These are phyloP conservation scores for Ataeniobius toweri DNA, from an alignment of 2,797 vertebrate species.

Conservation along the genomic window DNA sequence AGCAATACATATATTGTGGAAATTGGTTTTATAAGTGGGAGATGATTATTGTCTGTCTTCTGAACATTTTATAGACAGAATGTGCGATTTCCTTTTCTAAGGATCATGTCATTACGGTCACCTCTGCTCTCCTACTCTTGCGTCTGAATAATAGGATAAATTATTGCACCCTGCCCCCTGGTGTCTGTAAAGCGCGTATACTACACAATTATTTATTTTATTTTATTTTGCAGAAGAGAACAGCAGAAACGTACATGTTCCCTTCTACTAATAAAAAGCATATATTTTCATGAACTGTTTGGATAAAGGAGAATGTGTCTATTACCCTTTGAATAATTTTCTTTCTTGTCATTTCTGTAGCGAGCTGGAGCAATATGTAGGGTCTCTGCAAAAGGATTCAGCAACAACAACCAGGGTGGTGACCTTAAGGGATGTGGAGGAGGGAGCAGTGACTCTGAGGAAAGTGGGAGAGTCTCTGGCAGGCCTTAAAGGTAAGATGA, in stretches of 20 bases:
- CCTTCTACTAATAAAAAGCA: not conserved
- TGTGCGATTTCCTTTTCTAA: not conserved
- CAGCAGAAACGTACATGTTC: not conserved
- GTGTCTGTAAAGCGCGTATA: constrained; percentile 41
- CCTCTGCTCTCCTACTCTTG: not conserved
- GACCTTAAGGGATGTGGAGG: constrained; percentile 93
- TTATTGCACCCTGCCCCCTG: constrained; percentile 64
- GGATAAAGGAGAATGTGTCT: not conserved
- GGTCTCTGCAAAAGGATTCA: constrained; percentile 85
- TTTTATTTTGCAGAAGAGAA: not conserved
- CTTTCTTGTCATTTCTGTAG: constrained; percentile 67
- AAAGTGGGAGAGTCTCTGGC: constrained; percentile 95
- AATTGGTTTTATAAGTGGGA: not conserved
- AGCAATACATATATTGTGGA: constrained; percentile 4
- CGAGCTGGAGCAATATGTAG: constrained; percentile 92
- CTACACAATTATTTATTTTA: not conserved
- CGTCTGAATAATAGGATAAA: constrained; percentile 3
- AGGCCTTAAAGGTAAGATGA: constrained; percentile 87
- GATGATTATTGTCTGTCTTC: not conserved
- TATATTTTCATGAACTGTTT: not conserved
- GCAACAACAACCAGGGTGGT: constrained; percentile 73
- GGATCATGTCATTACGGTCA: constrained; percentile 7
- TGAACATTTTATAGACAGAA: constrained; percentile 13
- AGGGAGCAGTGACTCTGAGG: constrained; percentile 90
- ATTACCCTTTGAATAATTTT: not conserved